Conservation (phyloP, 2,113 vertebrate genomes). For the Cyphomyrus discorhynchus region DNA sequence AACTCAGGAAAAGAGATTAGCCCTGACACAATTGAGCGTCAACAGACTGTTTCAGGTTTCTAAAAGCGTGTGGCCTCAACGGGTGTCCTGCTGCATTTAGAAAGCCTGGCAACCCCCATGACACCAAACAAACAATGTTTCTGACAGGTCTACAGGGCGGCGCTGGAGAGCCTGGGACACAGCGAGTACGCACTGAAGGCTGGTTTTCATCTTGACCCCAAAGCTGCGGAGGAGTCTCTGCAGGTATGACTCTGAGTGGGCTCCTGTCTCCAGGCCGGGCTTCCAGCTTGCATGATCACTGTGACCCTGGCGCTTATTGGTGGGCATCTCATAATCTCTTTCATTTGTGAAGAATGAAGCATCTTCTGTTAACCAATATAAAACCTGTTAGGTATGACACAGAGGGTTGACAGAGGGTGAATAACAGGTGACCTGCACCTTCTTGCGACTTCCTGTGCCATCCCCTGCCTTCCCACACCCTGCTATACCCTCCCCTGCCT, state of each 20-base stretch:
- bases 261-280: neutral
- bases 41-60: neutral
- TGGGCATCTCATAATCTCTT: neutral
- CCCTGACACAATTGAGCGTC: neutral
- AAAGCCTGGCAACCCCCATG: neutral
- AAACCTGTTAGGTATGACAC: neutral
- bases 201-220: constrained; percentile 92
- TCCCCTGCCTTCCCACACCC: neutral
- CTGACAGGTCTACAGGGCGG: constrained; percentile 82
- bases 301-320: neutral
- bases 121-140: neutral
- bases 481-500: neutral
- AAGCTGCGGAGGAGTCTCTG: constrained; percentile 85
- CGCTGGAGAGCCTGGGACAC: constrained; percentile 90
- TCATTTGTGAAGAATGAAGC: neutral
- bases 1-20: neutral
- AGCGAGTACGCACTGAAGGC: constrained; percentile 95
- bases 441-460: neutral
- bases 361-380: neutral
- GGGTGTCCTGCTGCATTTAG: neutral
- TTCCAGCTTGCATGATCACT: neutral
- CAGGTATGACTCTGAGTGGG: constrained; percentile 64
- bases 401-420: neutral
- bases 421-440: neutral
- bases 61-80: neutral